Evolutionary conservation across 2,888 invertebrate species (phyloP), one percentile per base, ranked within the genome.

Genomic region (Lordiphosa fenestrarum): DNA sequence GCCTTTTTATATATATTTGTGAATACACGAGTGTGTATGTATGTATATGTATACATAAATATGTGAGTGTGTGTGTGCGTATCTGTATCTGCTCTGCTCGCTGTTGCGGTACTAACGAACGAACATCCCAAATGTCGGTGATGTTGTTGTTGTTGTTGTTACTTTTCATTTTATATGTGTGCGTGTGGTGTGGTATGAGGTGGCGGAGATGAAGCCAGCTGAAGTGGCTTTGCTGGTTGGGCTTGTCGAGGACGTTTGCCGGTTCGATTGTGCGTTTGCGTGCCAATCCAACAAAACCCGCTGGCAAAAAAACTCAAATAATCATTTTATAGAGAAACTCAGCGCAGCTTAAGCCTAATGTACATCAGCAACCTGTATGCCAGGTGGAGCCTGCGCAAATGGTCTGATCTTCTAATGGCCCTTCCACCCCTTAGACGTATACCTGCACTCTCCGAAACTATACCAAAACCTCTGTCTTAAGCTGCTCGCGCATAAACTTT

Each of bases 71-170:
- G 37, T 58, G 59, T 61, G 68, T 60, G 38, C 50, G 68, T 71
- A 68, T 73, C 73, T 75, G 78, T 75, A 68, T 81, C 75, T 75
- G 66, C 56, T 70, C 83, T 63, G 82, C 64, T 73, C 81, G 73
- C 59, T 71, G 69, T 74, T 61, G 68, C 81, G 83, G 72, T 83
- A 80, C 83, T 65, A 78, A 76, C 54, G 35, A 71, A 75, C 78
- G 67, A 75, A 75, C 81, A 77, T 84, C 81, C 84, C 81, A 84
- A 78, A 78, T 81, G 84, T 81, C 77, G 78, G 55, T 62, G 77
- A 60, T 66, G 73, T 59, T 59, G 53, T 55, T 59, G 53, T 47
- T 71, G 63, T 36, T 57, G 62, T 41, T 62, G 62, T 51, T 70
- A 63, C 40, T 71, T 66, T 42, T 71, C 51, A 35, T 61, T 56